Evolutionary conservation across 2,797 vertebrate species (phyloP), one percentile per base, ranked within the genome.

Genomic region (Melanotaenia boesemani): DNA sequence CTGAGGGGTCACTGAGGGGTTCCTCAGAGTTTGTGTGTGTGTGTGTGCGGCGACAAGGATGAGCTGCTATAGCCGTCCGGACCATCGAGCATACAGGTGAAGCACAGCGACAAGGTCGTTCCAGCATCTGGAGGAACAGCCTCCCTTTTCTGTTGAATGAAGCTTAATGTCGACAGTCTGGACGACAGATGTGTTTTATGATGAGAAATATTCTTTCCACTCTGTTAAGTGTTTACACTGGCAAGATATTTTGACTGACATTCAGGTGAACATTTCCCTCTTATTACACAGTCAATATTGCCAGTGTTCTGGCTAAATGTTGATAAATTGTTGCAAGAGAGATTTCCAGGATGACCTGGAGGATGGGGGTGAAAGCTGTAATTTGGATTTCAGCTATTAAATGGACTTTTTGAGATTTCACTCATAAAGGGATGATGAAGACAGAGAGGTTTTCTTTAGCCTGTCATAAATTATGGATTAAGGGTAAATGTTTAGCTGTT

Each of bases 191-290:
- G 85, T 86, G 80, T 72, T 89, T 88, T 76, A 87, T 74, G 75
- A 72, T 54, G 69, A 88, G 76, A 71, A 80, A 83, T 83, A 79
- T 64, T 75, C 77, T 88, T 84, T 88, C 80, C 80, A 80, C 63
- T 79, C 76, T 28, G 37, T 15, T 62, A 54, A 65, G 79, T 90
- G 83, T 91, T 92, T 91, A 87, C 74, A 73, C 91, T 91, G 91
- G 90, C 90, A 62, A 2, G 37, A 15, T 73, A 1, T 32, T 75
- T 28, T 79, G 65, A 84, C 71, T 57, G 84, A 83, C 77, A 76
- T 86, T 81, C 86, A 83, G 63, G 71, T 34, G 75, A 70, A 79
- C 48, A 39, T 88, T 85, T 86, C 82, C 88, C 84, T 82, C 76
- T 91, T 90, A 83, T 89, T 84, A n/a, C 78, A 71, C 68, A 72